These are phyloP conservation scores for Caracal caracal DNA, from an alignment of 2,113 vertebrate genomes.

Conservation along the genomic window DNA sequence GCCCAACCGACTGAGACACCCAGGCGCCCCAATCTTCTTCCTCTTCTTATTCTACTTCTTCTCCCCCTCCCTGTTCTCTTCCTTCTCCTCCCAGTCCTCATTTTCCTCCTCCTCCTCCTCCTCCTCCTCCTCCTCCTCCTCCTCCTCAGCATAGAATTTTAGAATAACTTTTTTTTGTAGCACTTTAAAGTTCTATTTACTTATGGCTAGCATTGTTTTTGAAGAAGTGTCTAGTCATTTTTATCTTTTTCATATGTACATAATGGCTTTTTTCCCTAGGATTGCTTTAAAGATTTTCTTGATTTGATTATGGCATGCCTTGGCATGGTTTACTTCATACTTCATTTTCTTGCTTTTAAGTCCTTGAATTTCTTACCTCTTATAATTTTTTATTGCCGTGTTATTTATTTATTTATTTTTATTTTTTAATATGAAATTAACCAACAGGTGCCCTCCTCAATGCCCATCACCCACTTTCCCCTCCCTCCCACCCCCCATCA, in stretches of 20 bases:
- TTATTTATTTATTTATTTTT: background rate
- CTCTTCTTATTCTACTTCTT: no score
- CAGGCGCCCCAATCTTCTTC: no score
- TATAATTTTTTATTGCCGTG: background rate
- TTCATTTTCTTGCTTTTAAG: slow-evolving; percentile 19
- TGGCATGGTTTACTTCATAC: background rate
- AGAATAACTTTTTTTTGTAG: background rate
- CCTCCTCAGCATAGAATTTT: background rate
- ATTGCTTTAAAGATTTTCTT: background rate
- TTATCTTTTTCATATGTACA: background rate
- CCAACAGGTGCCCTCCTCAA: no score
- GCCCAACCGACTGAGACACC: no score
- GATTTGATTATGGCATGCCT: background rate
- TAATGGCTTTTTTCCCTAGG: background rate
- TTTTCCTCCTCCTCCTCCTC: no score
- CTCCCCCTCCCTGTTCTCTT: no score
- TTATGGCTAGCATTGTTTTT: background rate
- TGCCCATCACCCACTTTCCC: no score
- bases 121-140: no score
- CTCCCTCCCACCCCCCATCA: no score
- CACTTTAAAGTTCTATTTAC: background rate
- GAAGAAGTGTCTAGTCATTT: background rate
- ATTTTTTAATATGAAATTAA: no score
- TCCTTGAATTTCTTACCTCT: background rate
- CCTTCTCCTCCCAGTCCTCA: no score